phyloP scores from a whole-genome alignment of 2,888 invertebrate species.

The Junonia oenone region DNA sequence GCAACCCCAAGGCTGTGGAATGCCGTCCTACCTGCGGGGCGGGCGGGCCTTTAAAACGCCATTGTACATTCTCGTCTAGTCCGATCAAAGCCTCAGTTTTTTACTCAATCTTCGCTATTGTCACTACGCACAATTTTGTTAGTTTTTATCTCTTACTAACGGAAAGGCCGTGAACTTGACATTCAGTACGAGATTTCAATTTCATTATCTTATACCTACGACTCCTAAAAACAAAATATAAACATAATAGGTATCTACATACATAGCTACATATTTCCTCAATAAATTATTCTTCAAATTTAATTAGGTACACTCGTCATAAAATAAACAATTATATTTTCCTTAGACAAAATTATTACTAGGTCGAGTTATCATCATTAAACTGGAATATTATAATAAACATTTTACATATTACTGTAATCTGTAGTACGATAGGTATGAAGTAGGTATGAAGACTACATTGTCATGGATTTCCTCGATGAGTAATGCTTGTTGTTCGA shows the following conservation, averaged over 20 bases:
- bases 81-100: constrained; percentile 27
- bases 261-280: too few species aligned
- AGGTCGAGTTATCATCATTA: background rate
- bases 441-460: background rate
- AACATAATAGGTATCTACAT: too few species aligned
- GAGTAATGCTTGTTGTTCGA: constrained; percentile 14
- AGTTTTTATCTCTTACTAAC: constrained; percentile 6
- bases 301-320: too few species aligned
- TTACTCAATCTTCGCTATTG: constrained; percentile 11
- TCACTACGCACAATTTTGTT: constrained; percentile 5
- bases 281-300: too few species aligned
- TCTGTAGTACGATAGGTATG: background rate
- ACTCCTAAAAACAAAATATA: too few species aligned
- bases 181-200: background rate
- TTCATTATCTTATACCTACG: background rate
- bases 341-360: background rate
- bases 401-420: background rate
- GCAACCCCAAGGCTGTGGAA: constrained; percentile 38
- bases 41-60: constrained; percentile 34
- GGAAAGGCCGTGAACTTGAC: constrained; percentile 11
- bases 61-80: constrained; percentile 35
- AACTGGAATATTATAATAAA: background rate
- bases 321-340: too few species aligned
- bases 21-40: constrained; percentile 47
- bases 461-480: constrained; percentile 11